Conservation (phyloP, 2,888 invertebrate species). For the Macaria liturata region DNA sequence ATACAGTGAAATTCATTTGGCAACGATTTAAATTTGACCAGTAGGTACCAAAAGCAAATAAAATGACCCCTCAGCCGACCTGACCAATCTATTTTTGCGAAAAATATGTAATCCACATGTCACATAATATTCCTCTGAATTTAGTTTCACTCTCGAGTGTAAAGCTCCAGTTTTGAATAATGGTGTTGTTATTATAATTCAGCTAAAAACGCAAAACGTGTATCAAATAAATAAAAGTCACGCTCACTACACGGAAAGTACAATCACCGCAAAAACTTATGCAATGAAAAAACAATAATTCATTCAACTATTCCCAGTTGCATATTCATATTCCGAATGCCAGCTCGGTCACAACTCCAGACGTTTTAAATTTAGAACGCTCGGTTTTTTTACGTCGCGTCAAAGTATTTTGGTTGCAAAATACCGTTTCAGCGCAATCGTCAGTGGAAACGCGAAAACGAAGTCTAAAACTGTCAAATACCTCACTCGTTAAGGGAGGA, state of each 20-base stretch:
- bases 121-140: too few relatives aligned
- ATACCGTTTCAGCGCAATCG: slow-evolving; percentile 54
- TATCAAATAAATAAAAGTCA: slow-evolving; percentile 20
- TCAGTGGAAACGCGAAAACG: slow-evolving; percentile 37
- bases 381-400: slow-evolving; percentile 59
- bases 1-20: too few relatives aligned
- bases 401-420: slow-evolving; percentile 67
- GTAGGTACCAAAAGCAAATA: too few relatives aligned
- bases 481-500: slow-evolving; percentile 30
- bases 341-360: slow-evolving; percentile 52
- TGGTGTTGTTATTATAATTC: slow-evolving; percentile 3
- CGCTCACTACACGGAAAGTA: slow-evolving; percentile 26
- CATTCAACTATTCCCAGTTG: slow-evolving; percentile 56
- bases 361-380: slow-evolving; percentile 60
- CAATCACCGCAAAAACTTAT: slow-evolving; percentile 38
- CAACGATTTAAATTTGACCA: too few relatives aligned
- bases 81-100: too few relatives aligned
- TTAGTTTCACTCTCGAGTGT: too few relatives aligned
- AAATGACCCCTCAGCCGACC: too few relatives aligned
- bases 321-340: slow-evolving; percentile 47
- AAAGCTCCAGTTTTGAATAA: neutral
- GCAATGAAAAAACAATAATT: slow-evolving; percentile 47
- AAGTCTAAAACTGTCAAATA: slow-evolving; percentile 33
- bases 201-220: slow-evolving; percentile 1
- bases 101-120: too few relatives aligned